Evolutionary conservation across 2,113 vertebrate species (phyloP).

Genomic region (Nicator chloris): DNA sequence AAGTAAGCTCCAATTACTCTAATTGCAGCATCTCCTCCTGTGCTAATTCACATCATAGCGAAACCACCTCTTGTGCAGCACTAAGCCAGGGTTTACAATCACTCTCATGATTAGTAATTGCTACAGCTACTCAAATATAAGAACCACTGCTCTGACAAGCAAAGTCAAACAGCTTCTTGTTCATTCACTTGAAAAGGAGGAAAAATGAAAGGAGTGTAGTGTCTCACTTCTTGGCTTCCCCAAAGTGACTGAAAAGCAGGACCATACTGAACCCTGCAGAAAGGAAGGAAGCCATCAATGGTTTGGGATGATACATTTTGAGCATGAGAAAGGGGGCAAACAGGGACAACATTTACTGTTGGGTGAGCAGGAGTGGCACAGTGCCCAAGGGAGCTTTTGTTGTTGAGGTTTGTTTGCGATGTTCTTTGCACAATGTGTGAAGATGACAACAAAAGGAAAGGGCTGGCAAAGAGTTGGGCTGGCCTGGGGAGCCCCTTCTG

Average conservation of each 20-base stretch:
- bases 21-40: constrained; percentile 15
- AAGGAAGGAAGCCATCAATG: constrained; percentile 22
- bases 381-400: neutral
- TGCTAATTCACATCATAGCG: neutral
- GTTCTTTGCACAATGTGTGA: neutral
- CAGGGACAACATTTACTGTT: neutral
- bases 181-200: constrained; percentile 7
- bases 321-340: neutral
- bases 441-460: neutral
- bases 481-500: neutral
- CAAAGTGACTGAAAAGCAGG: neutral
- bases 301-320: neutral
- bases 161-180: constrained; percentile 39
- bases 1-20: neutral
- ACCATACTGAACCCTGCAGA: neutral
- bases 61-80: constrained; percentile 1
- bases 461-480: neutral
- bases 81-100: neutral
- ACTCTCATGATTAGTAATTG: neutral
- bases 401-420: neutral
- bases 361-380: neutral
- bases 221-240: constrained; percentile 23
- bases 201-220: constrained; percentile 4
- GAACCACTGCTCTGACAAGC: constrained; percentile 10
- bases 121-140: neutral